Conservation (phyloP, 2,888 invertebrate species). For the Endomychus coccineus region DNA sequence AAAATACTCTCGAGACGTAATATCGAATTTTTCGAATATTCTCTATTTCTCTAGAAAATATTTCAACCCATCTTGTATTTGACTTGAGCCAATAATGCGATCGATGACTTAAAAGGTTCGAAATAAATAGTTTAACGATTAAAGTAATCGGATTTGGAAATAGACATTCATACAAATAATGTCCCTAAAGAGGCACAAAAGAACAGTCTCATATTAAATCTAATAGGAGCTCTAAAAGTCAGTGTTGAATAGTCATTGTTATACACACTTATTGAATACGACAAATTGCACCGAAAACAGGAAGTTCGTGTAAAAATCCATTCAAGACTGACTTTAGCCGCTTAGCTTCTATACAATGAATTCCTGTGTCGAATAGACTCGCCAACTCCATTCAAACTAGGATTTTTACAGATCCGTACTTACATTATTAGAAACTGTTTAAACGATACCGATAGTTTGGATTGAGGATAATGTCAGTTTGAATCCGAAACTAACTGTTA, state of each 20-base stretch:
- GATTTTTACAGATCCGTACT: slow-evolving; percentile 31
- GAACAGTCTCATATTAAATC: slow-evolving; percentile 39
- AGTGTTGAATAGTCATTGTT: slow-evolving; percentile 41
- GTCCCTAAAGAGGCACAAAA: slow-evolving; percentile 20
- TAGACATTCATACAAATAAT: slow-evolving; percentile 14
- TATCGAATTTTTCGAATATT: not conserved
- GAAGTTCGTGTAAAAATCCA: slow-evolving; percentile 44
- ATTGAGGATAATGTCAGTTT: too few relatives aligned
- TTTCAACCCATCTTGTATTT: too few relatives aligned
- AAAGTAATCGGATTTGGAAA: slow-evolving; percentile 32
- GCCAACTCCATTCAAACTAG: slow-evolving; percentile 38
- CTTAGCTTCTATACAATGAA: slow-evolving; percentile 39
- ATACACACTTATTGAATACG: slow-evolving; percentile 40
- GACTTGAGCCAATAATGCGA: slow-evolving; percentile 17
- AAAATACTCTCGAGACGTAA: too few relatives aligned
- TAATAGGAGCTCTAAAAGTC: slow-evolving; percentile 44
- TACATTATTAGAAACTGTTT: not conserved
- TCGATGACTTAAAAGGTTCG: slow-evolving; percentile 17
- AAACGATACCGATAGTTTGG: too few relatives aligned
- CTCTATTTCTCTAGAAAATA: not conserved
- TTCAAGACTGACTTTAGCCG: slow-evolving; percentile 39
- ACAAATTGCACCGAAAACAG: slow-evolving; percentile 47
- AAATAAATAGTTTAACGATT: slow-evolving; percentile 30
- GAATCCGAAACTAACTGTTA: too few relatives aligned
- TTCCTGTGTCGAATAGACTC: slow-evolving; percentile 39